These are phyloP conservation scores for Hylyphantes graminicola DNA, from an alignment of 1,140 invertebrate genomes.

Conservation along the genomic window DNA sequence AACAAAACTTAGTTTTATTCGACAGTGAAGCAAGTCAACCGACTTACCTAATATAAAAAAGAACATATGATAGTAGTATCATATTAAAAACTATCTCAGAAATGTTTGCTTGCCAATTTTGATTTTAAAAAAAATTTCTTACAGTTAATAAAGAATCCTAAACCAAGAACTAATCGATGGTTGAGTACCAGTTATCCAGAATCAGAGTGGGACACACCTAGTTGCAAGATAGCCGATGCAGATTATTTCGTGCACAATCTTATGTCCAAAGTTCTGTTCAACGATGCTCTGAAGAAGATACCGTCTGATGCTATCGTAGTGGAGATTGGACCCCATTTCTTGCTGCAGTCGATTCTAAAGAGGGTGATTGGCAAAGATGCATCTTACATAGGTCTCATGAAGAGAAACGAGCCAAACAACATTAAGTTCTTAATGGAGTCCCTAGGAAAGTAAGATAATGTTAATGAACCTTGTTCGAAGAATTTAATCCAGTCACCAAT, in stretches of 20 bases:
- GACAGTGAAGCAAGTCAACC: no score
- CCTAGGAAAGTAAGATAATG: conserved; percentile 77
- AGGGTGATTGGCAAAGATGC: conserved; percentile 75
- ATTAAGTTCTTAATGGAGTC: conserved; percentile 76
- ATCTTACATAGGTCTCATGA: conserved; percentile 81
- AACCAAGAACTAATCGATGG: conserved; percentile 84
- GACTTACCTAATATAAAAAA: no score
- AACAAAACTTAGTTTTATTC: no score
- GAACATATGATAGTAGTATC: no score
- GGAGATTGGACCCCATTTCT: conserved; percentile 91
- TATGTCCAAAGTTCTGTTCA: conserved; percentile 77
- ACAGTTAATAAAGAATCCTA: conserved; percentile 81
- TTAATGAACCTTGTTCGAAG: no score
- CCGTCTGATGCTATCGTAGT: conserved; percentile 89
- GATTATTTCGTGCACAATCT: conserved; percentile 97
- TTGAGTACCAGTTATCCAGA: conserved; percentile 92
- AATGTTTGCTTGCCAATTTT: neutral
- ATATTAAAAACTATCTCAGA: no score
- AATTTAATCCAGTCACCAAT: no score
- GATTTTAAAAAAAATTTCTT: conserved; percentile 37
- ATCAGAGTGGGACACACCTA: conserved; percentile 79
- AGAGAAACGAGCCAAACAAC: conserved; percentile 76
- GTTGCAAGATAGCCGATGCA: conserved; percentile 85
- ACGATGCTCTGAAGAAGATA: conserved; percentile 83
- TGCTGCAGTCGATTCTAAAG: conserved; percentile 88